Evolutionary conservation across 2,888 invertebrate species (phyloP).

Genomic region (Sinotaia quadrata): DNA sequence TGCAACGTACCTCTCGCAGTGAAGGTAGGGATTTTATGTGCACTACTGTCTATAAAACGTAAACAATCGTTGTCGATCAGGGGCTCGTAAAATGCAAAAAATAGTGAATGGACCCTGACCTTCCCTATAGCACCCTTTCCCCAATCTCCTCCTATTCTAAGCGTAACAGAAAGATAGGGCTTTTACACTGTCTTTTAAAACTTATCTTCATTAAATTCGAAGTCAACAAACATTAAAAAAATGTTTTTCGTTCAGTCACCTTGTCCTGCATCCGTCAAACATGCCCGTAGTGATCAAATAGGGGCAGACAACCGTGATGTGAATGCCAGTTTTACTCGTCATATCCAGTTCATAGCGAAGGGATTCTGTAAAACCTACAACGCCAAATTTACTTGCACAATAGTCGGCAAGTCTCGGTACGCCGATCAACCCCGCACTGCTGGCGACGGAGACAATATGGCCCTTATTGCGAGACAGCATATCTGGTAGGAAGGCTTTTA

Average conservation of each 20-base stretch:
- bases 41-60: too few relatives aligned
- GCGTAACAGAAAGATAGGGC: background rate
- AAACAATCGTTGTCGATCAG: too few relatives aligned
- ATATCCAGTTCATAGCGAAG: constrained; percentile 73
- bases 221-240: background rate
- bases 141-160: background rate
- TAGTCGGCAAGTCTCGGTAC: constrained; percentile 83
- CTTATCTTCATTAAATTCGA: too few relatives aligned
- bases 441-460: constrained; percentile 93
- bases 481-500: constrained; percentile 90
- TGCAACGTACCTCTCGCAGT: too few relatives aligned
- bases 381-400: constrained; percentile 94
- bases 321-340: constrained; percentile 77
- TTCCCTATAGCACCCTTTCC: too few relatives aligned
- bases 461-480: constrained; percentile 91
- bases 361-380: constrained; percentile 93
- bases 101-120: too few relatives aligned
- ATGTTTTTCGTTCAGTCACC: too few relatives aligned
- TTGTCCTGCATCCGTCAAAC: constrained; percentile 91
- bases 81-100: too few relatives aligned
- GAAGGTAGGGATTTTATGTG: too few relatives aligned
- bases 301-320: constrained; percentile 92
- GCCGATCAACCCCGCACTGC: constrained; percentile 89
- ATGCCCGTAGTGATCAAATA: constrained; percentile 97
- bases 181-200: background rate